Conservation (phyloP, 1,140 invertebrate genomes). For the Anagrus nilaparvatae region DNA sequence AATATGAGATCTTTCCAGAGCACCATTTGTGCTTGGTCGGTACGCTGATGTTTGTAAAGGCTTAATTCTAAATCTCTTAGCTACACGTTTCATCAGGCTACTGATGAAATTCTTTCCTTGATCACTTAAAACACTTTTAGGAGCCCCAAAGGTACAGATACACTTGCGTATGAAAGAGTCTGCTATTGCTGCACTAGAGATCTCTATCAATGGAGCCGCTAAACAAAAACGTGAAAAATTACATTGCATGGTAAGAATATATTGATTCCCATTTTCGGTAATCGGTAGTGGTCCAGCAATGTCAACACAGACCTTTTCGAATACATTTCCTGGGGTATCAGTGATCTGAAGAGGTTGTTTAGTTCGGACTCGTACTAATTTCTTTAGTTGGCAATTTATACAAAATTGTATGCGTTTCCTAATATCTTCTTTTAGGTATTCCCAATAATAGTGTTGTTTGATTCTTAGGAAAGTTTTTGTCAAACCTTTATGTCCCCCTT, state of each 20-base stretch:
- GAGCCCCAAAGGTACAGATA: constrained; percentile 5
- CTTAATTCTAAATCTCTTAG: constrained; percentile 12
- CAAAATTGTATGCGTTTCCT: constrained; percentile 1
- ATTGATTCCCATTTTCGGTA: not conserved
- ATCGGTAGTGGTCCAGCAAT: constrained; percentile 3
- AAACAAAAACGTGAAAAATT: constrained; percentile 13
- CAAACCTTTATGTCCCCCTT: constrained; percentile 3
- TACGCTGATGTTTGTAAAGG: constrained; percentile 5
- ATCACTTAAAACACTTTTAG: constrained; percentile 10
- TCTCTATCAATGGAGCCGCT: not conserved
- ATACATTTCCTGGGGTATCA: not conserved
- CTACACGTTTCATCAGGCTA: constrained; percentile 10
- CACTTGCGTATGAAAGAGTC: constrained; percentile 6
- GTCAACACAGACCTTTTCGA: constrained; percentile 10
- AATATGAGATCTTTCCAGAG: constrained; percentile 12
- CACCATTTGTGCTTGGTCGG: constrained; percentile 3
- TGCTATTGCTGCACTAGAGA: not conserved
- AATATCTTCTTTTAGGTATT: constrained; percentile 7
- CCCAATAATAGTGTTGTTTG: constrained; percentile 7
- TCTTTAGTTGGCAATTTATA: constrained; percentile 1
- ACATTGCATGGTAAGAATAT: constrained; percentile 8
- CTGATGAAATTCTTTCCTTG: constrained; percentile 14
- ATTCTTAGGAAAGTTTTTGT: constrained; percentile 10
- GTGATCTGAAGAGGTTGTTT: constrained; percentile 4
- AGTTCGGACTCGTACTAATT: constrained; percentile 1